These are phyloP conservation scores for Crocuta crocuta DNA, from an alignment of 2,113 vertebrate species.

Conservation along the genomic window DNA sequence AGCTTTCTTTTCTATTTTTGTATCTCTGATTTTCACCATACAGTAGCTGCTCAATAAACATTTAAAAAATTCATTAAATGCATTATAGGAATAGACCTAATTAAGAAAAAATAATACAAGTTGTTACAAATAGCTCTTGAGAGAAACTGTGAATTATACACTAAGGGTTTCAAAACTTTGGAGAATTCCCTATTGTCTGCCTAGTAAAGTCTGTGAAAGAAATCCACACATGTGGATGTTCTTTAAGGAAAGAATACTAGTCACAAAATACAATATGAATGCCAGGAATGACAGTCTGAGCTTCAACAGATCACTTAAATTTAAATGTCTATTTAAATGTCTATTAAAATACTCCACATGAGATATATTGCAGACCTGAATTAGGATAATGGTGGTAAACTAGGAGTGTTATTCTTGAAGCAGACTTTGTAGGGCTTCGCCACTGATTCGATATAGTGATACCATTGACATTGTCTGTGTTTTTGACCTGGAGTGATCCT, in stretches of 20 bases:
- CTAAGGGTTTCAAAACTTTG: conserved; percentile 45
- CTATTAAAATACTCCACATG: neutral
- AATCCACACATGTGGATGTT: neutral
- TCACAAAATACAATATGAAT: neutral
- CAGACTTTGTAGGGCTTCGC: neutral
- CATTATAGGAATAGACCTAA: neutral
- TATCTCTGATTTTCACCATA: neutral
- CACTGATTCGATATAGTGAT: neutral
- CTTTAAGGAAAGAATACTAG: neutral
- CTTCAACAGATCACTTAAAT: neutral
- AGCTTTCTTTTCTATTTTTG: neutral
- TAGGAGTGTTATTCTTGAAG: neutral
- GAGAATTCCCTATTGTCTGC: neutral
- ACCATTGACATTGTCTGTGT: neutral
- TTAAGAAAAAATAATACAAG: neutral
- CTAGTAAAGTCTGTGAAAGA: neutral
- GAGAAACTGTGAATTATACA: neutral
- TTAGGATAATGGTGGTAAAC: neutral
- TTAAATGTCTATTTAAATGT: neutral
- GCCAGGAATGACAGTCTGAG: neutral
- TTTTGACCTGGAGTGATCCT: neutral
- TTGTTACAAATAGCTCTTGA: conserved; percentile 22
- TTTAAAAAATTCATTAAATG: neutral
- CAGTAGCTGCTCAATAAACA: conserved; percentile 7
- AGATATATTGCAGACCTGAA: neutral